Evolutionary conservation across 2,888 invertebrate species (phyloP), one percentile per base, ranked within the genome.

Genomic region (Gryllus longicercus): DNA sequence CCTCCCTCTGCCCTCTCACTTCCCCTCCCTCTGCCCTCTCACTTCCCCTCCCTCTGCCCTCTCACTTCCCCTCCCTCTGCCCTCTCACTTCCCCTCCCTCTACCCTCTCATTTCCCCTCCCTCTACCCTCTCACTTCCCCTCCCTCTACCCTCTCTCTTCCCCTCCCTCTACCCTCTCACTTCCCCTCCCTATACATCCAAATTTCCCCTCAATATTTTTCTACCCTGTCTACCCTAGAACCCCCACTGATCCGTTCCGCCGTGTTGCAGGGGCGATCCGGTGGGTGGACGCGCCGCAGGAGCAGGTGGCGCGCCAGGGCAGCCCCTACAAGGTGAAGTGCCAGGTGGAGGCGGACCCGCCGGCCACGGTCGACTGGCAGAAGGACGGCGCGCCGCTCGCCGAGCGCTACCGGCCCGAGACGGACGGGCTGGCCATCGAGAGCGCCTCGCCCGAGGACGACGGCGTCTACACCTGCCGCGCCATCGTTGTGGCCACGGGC

Each of bases 331-430:
- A 91, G 86, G 92, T 97, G 23, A 92, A 91, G 87, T 97, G 97
- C 85, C 92, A 93, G 86, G 96, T 96, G 0, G 92, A 91, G 81
- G 96, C 96, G 0, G 93, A 93, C 86, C 96, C 96, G 16, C 90
- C 94, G 51, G 96, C 96, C 0, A 90, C 92, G n/a, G 92, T 96
- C 16, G 94, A 94, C 86, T 96, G 96, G 96, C 90, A 93, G 83
- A 93, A 93, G 86, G 93, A 95, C 86, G 93, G 93, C 63, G 91
- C 91, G 84, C 88, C 90, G 82, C 92, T 95, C 81, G 91, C 91
- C 83, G 92, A 92, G 78, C 91, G 93, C 85, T 95, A 93, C 85
- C 91, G 95, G 18, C 91, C 93, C 80, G 92, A 93, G 83, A 88
- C 92, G 0, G 93, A 95, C 83, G 95, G 95, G 0, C 87, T 96